These are phyloP conservation scores for Dascillus cervinus DNA, from an alignment of 2,888 invertebrate species.

Conservation along the genomic window DNA sequence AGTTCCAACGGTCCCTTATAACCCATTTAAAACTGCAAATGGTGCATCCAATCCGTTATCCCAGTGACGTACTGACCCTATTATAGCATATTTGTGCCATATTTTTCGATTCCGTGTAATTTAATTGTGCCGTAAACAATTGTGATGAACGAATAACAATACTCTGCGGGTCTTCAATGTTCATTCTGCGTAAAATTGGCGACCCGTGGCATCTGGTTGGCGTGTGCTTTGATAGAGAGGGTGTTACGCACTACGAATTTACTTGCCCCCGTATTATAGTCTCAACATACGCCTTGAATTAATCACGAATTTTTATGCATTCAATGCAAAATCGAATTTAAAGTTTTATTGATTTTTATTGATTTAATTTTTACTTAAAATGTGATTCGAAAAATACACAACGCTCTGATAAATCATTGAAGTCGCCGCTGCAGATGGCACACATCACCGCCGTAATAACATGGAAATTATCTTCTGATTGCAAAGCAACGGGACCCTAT, in stretches of 20 bases:
- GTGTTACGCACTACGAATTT: slow-evolving; percentile 19
- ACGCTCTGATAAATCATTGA: too few relatives aligned
- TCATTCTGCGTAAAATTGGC: slow-evolving; percentile 26
- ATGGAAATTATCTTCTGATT: slow-evolving; percentile 16
- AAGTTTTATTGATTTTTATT: too few relatives aligned
- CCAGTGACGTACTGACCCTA: slow-evolving; percentile 16
- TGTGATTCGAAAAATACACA: too few relatives aligned
- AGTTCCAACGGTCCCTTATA: too few relatives aligned
- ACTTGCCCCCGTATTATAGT: slow-evolving; percentile 13
- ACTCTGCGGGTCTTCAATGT: slow-evolving; percentile 15
- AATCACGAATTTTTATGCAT: too few relatives aligned
- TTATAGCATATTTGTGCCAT: slow-evolving; percentile 6
- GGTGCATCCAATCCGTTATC: slow-evolving; percentile 14
- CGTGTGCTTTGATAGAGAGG: slow-evolving; percentile 19
- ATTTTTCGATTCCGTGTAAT: slow-evolving; percentile 17
- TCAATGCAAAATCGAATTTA: too few relatives aligned
- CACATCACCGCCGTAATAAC: slow-evolving; percentile 10
- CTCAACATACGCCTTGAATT: too few relatives aligned
- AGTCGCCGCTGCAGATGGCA: slow-evolving; percentile 12
- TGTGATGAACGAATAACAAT: slow-evolving; percentile 18
- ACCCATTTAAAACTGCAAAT: slow-evolving; percentile 8
- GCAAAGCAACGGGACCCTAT: slow-evolving; percentile 17
- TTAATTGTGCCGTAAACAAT: slow-evolving; percentile 23
- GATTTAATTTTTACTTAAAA: too few relatives aligned
- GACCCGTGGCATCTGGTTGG: slow-evolving; percentile 25